A percentile compares a stretch with the other conserved stretches of the same genome.
Conservation (phyloP, 2,113 vertebrate species). For the Emydocephalus ijimae region DNA sequence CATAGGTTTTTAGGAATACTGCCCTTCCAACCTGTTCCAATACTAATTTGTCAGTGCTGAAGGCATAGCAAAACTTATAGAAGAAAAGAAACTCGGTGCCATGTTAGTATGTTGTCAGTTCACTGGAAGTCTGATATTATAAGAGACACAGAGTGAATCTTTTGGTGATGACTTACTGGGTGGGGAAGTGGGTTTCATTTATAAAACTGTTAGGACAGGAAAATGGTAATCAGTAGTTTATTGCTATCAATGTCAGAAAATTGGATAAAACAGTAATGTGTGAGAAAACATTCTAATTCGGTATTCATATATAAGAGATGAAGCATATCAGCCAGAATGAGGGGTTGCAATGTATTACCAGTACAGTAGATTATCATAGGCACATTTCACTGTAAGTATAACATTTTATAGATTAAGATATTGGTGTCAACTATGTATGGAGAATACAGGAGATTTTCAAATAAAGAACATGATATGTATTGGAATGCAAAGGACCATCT, state of each 20-base stretch:
- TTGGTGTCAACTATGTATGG: neutral
- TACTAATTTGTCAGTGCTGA: neutral
- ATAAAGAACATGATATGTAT: neutral
- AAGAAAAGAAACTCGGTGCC: neutral
- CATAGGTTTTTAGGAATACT: neutral
- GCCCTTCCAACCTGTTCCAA: neutral
- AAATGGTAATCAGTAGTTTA: neutral
- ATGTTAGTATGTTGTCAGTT: neutral
- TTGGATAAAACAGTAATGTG: neutral
- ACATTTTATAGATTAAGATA: neutral
- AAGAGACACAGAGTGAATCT: neutral
- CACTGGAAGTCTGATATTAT: neutral
- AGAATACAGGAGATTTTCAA: neutral
- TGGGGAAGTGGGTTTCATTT: neutral
- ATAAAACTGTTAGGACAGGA: neutral
- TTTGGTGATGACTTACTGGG: neutral
- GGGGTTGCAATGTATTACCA: neutral
- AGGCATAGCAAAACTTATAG: neutral
- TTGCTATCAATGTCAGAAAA: neutral
- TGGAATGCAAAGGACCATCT: neutral
- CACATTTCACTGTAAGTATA: neutral
- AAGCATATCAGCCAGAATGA: neutral
- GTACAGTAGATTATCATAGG: neutral
- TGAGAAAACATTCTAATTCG: neutral
- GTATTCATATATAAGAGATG: neutral